Evolutionary conservation across 2,888 invertebrate genomes (phyloP).

Genomic region (Pammene fasciana): DNA sequence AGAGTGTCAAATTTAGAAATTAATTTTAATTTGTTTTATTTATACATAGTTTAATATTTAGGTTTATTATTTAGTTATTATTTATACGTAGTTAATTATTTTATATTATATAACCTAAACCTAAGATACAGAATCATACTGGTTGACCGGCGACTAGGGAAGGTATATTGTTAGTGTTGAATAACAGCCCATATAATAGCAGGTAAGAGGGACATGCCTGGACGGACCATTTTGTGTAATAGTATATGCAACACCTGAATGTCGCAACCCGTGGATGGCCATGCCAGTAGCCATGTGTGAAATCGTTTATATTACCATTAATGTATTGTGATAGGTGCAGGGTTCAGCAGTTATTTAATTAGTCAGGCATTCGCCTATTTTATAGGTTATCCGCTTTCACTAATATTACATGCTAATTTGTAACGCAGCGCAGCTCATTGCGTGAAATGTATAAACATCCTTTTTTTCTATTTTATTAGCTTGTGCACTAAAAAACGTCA

Average conservation of each 20-base stretch:
- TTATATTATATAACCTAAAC: background rate
- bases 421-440: background rate
- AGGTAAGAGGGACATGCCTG: slow-evolving; percentile 52
- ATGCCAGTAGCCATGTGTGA: slow-evolving; percentile 37
- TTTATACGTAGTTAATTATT: too few relatives aligned
- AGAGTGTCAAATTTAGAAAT: too few relatives aligned
- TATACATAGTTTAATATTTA: too few relatives aligned
- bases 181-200: slow-evolving; percentile 46
- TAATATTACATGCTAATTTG: background rate
- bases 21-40: too few relatives aligned
- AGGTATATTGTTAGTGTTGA: background rate
- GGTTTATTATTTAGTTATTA: too few relatives aligned
- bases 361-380: slow-evolving; percentile 18
- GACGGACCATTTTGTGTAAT: slow-evolving; percentile 49
- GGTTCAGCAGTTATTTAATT: slow-evolving; percentile 29
- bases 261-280: slow-evolving; percentile 48
- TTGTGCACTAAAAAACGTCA: background rate
- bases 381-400: slow-evolving; percentile 24
- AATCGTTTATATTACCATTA: slow-evolving; percentile 40
- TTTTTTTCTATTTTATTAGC: background rate
- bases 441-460: background rate
- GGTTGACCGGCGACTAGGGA: background rate
- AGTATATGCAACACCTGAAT: slow-evolving; percentile 50
- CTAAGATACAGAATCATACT: background rate
- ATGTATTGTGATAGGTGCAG: slow-evolving; percentile 30